These are phyloP conservation scores for Ctenicera cuprea DNA, from an alignment of 2,888 invertebrate genomes.

Conservation along the genomic window DNA sequence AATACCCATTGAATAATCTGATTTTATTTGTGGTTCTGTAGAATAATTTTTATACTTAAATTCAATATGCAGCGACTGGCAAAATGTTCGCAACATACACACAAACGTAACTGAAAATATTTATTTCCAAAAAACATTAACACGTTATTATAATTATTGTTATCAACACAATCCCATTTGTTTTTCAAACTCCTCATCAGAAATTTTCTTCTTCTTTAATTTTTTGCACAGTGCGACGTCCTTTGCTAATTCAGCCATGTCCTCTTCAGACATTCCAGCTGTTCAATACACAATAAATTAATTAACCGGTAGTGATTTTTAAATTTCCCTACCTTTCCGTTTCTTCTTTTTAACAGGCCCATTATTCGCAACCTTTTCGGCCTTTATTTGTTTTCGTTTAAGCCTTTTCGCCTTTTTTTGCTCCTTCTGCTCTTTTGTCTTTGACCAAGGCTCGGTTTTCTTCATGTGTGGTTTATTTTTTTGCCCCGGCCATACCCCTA, in stretches of 20 bases:
- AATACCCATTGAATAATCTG: too few relatives aligned
- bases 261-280: constrained; percentile 79
- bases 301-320: background rate
- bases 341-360: constrained; percentile 71
- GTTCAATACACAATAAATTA: too few relatives aligned
- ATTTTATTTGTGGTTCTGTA: too few relatives aligned
- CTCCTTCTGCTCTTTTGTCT: constrained; percentile 82
- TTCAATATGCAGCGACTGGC: too few relatives aligned
- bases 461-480: constrained; percentile 71
- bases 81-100: too few relatives aligned
- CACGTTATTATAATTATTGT: too few relatives aligned
- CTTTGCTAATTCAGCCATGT: constrained; percentile 84
- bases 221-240: constrained; percentile 91
- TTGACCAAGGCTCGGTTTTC: constrained; percentile 86
- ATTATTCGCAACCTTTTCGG: constrained; percentile 72
- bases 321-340: constrained; percentile 65
- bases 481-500: constrained; percentile 69
- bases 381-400: constrained; percentile 78
- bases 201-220: constrained; percentile 88
- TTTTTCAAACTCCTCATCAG: constrained; percentile 80
- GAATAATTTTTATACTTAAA: too few relatives aligned
- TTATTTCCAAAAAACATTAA: too few relatives aligned
- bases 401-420: constrained; percentile 78
- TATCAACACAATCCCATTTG: constrained; percentile 70
- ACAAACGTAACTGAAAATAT: too few relatives aligned